A percentile compares a stretch with the other conserved stretches of the same genome.
phyloP scores from a whole-genome alignment of 2,113 vertebrate genomes.

The Grammomys dolichurus region DNA sequence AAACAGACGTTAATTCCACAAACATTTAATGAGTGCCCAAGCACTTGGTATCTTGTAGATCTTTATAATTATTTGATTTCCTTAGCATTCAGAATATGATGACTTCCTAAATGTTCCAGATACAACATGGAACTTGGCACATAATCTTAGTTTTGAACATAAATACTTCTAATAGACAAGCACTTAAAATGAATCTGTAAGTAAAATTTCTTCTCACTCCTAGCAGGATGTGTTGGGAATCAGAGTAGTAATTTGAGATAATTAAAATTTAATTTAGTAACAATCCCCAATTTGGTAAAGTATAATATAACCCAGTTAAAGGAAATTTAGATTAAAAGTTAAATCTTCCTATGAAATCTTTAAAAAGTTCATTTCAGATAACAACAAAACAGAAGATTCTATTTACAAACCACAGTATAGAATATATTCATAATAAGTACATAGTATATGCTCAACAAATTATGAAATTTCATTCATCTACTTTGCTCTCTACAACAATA shows the following conservation, averaged over 20 bases:
- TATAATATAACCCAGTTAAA: not conserved
- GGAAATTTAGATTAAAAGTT: constrained; percentile 62
- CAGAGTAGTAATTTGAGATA: constrained; percentile 61
- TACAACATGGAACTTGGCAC: constrained; percentile 8
- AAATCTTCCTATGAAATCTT: constrained; percentile 61
- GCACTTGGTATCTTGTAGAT: not conserved
- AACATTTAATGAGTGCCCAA: constrained; percentile 34
- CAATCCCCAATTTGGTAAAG: constrained; percentile 53
- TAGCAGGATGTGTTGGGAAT: not conserved
- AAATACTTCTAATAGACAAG: constrained; percentile 20
- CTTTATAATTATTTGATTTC: constrained; percentile 54
- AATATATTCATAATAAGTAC: constrained; percentile 44
- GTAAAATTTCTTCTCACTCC: constrained; percentile 42
- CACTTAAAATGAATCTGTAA: constrained; percentile 59
- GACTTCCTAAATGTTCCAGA: constrained; percentile 24
- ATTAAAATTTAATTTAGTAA: constrained; percentile 62
- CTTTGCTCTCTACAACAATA: constrained; percentile 54
- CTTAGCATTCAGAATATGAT: constrained; percentile 50
- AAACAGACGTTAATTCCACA: constrained; percentile 38
- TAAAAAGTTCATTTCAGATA: constrained; percentile 60
- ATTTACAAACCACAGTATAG: constrained; percentile 34
- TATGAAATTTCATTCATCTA: constrained; percentile 53
- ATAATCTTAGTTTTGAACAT: constrained; percentile 49
- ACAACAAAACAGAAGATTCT: constrained; percentile 7
- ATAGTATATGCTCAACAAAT: constrained; percentile 30